Evolutionary conservation across 2,113 vertebrate species (phyloP), one percentile per base, ranked within the genome.

Genomic region (Hiodon tergisus): DNA sequence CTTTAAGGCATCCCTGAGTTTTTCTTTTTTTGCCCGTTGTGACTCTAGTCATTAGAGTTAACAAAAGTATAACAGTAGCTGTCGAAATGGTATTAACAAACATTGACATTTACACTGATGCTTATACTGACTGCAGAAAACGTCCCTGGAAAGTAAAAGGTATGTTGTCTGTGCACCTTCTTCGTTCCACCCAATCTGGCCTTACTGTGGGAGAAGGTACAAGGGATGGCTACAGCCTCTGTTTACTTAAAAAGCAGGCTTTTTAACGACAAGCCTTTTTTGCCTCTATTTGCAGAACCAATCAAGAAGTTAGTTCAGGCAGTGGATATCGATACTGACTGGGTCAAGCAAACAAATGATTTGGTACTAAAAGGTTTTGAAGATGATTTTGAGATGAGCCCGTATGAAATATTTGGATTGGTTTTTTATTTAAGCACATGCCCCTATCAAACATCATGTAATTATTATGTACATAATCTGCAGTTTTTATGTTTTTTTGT

Each of bases 171-270:
- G 66, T 2, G 13, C 9, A 47, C 63, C 62, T 59, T 55, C 10
- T 67, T n/a, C 54, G 52, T 47, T 14, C 69, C 17, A 60, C 71
- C 58, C 61, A 69, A 13, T 6, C 46, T 31, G 51, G 72, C 69
- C 67, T 71, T 70, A 61, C 75, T 53, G 55, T 55, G 72, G 74
- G 53, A 63, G 17, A 65, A 55, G 54, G 66, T 10, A 72, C 57
- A 31, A 47, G 58, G 76, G 71, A 67, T 62, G 72, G 62, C 76
- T 74, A 78, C 69, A 78, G 69, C 69, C 63, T 77, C 52, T 77
- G 71, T 81, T 79, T 78, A 81, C 73, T 78, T 70, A n/a, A n/a
- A n/a, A n/a, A 79, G 62, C 67, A 76, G 69, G 81, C 9, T 60
- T 73, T 65, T 78, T 65, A 81, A 73, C 73, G 78, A 77, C 74